Percentiles rank a stretch among this genome's conserved stretches.
Evolutionary conservation across 2,888 invertebrate genomes (phyloP).

Genomic region (Netelia virgata): DNA sequence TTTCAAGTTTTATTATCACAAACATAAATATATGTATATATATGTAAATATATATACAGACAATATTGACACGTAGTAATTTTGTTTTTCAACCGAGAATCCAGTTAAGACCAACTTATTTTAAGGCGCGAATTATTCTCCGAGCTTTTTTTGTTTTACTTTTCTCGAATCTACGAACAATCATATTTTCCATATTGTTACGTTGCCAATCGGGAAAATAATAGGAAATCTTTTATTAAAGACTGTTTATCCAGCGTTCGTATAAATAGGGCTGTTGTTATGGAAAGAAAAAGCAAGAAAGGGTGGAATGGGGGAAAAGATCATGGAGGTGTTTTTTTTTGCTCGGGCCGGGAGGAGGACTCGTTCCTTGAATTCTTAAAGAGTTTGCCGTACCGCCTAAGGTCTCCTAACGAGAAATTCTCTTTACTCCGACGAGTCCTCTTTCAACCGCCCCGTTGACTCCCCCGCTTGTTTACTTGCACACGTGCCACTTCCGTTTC

Average conservation of each 20-base stretch:
- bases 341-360: background rate
- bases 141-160: background rate
- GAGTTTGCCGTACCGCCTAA: slow-evolving; percentile 18
- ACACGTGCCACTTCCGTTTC: slow-evolving; percentile 31
- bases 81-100: too few relatives aligned
- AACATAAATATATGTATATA: too few relatives aligned
- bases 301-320: background rate
- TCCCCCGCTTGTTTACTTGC: slow-evolving; percentile 19
- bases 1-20: background rate
- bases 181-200: background rate
- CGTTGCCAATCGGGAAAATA: background rate
- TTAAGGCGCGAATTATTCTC: background rate
- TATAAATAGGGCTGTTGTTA: too few relatives aligned
- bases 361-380: slow-evolving; percentile 17
- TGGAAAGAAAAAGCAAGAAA: too few relatives aligned
- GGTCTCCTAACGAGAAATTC: slow-evolving; percentile 28
- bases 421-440: slow-evolving; percentile 18
- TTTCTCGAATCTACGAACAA: background rate
- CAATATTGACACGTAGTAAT: background rate
- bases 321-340: background rate
- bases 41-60: background rate
- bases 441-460: background rate
- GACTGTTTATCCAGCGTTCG: too few relatives aligned
- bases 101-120: background rate
- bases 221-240: background rate